Base-by-base conservation (phyloP, 2,888 invertebrate species). In the Drosophila infuscata region DNA sequence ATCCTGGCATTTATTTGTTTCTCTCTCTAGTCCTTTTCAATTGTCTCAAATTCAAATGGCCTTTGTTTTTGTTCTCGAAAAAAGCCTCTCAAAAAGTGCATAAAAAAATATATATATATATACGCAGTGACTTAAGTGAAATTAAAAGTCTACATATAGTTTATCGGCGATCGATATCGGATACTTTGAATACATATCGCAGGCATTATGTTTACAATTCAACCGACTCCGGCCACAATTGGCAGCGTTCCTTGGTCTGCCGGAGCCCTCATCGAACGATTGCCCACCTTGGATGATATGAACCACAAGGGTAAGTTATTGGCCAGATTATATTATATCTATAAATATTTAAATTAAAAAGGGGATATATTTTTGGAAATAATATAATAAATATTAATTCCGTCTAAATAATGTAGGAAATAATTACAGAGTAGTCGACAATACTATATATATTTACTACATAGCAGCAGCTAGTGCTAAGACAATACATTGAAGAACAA, bases 151-250 rank as follows among this genome's bases (percentile, higher is more conserved):
- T 46, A 46, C 25, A 46, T 46, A 43, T 20, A 43, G 20, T 43
- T 43, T 4, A 25, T 46, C 12, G 52, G 29, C 12, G 20, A 52
- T 20, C 30, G 3, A 51, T 32, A 51, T n/a, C 17, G 41, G 35
- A 36, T 49, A 60, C 46, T 54, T 25, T 35, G 35, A 38, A 61
- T 43, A 52, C 36, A 43, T 33, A 52, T 51, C 29, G 52, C 60
- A 15, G 38, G 5, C 46, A 79, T 77, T 67, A 93, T 93, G 93
- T 93, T 93, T 93, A 95, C 95, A 82, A 95, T 97, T 95, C 96
- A 97, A 94, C 96, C 96, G 91, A 96, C 96, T 94, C 96, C 96
- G 94, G 95, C 96, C 93, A 95, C 96, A 93, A 95, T 97, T 89
- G 95, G 96, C 91, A 94, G 95, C 91, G 96, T 96, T 91, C 96